Conservation (phyloP, 2,888 invertebrate genomes). For the Lobophora halterata region DNA sequence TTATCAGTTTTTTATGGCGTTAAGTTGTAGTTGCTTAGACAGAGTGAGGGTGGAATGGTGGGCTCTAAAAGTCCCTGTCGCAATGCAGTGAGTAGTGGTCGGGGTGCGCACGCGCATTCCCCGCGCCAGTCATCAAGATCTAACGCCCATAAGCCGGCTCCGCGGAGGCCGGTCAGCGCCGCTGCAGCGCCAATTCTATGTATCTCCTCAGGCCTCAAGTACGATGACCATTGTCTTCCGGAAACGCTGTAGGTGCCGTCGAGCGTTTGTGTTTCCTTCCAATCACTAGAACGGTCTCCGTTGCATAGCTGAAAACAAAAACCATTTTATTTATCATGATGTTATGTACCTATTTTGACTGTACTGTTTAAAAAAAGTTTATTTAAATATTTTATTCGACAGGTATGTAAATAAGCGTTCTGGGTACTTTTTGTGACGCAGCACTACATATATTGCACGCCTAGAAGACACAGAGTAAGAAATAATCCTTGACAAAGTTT, state of each 20-base stretch:
- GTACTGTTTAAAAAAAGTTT: no score
- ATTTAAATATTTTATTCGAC: no score
- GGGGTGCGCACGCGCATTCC: constrained; percentile 84
- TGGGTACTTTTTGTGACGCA: no score
- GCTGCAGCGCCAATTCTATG: constrained; percentile 82
- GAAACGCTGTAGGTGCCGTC: constrained; percentile 88
- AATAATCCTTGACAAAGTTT: no score
- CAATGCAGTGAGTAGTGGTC: constrained; percentile 85
- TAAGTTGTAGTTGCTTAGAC: constrained; percentile 30
- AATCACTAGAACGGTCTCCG: constrained; percentile 82
- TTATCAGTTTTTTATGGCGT: no score
- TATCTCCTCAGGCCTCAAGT: constrained; percentile 85
- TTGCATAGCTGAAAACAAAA: constrained; percentile 71
- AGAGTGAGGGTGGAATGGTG: constrained; percentile 46
- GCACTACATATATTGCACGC: no score
- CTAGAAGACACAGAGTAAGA: no score
- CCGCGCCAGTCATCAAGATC: constrained; percentile 89
- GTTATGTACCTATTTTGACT: no score
- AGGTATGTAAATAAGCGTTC: no score
- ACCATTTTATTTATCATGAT: neutral
- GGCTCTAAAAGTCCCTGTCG: constrained; percentile 62
- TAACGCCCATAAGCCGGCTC: constrained; percentile 89
- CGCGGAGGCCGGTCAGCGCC: constrained; percentile 82
- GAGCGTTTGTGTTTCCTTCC: constrained; percentile 75
- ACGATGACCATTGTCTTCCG: constrained; percentile 90